Evolutionary conservation across 1,140 invertebrate species (phyloP).

Genomic region (Leptinotarsa lineolata): DNA sequence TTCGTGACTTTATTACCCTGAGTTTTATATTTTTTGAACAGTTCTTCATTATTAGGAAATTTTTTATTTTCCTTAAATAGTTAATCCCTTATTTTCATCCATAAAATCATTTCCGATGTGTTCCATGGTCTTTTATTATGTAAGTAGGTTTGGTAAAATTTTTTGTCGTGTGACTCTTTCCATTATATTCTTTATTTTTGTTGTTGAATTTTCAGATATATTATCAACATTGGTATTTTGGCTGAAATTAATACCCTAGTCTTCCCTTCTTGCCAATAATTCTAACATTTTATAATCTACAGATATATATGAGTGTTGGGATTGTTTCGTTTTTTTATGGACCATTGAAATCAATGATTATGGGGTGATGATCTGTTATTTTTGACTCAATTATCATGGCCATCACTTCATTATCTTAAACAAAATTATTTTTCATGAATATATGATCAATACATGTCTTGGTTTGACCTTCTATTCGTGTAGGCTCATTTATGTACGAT

Average conservation of each 20-base stretch:
- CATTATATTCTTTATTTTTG: constrained; percentile 13
- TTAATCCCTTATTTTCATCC: neutral
- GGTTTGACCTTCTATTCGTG: constrained; percentile 3
- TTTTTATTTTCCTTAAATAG: neutral
- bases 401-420: constrained; percentile 13
- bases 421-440: constrained; percentile 17
- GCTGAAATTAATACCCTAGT: neutral
- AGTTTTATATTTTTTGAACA: constrained; percentile 4
- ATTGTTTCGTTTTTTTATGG: constrained; percentile 12
- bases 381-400: too few species aligned
- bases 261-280: too few species aligned
- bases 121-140: neutral
- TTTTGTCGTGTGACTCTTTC: neutral
- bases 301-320: constrained; percentile 9
- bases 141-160: neutral
- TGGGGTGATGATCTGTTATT: constrained; percentile 13
- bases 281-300: too few species aligned
- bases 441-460: constrained; percentile 25
- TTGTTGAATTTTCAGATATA: neutral
- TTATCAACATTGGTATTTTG: neutral
- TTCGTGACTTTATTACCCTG: constrained; percentile 12
- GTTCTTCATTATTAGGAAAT: neutral
- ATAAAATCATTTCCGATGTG: neutral
- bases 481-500: constrained; percentile 18
- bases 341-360: constrained; percentile 10